phyloP scores from a whole-genome alignment of 2,797 vertebrate genomes.

The Huso huso region DNA sequence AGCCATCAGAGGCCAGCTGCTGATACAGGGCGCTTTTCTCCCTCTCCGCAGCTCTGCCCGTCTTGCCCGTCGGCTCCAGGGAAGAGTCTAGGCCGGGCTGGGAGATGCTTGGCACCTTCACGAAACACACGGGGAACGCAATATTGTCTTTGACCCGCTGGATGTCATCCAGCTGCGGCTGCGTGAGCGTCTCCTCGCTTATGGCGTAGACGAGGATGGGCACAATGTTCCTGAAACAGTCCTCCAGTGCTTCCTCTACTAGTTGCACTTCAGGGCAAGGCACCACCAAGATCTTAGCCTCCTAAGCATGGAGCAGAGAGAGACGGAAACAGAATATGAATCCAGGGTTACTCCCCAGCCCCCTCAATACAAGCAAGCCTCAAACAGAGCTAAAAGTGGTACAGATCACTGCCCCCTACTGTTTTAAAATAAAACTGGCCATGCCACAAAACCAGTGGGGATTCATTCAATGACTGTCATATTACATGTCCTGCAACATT shows the following conservation, averaged over 20 bases:
- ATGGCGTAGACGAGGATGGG: slow-evolving; percentile 82
- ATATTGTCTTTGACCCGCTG: slow-evolving; percentile 69
- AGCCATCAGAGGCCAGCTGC: slow-evolving; percentile 69
- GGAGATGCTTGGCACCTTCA: slow-evolving; percentile 52
- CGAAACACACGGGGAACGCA: slow-evolving; percentile 79
- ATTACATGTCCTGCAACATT: no score
- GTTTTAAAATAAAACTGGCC: no score
- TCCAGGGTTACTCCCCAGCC: no score
- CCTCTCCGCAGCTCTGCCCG: slow-evolving; percentile 29
- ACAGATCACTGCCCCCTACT: no score
- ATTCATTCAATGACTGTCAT: no score
- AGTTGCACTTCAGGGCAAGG: slow-evolving; percentile 79
- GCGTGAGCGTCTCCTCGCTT: slow-evolving; percentile 64
- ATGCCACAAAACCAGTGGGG: no score
- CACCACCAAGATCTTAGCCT: slow-evolving; percentile 83
- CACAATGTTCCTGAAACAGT: slow-evolving; percentile 63
- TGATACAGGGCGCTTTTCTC: slow-evolving; percentile 63
- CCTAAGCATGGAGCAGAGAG: slow-evolving; percentile 48
- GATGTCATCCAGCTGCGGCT: slow-evolving; percentile 68
- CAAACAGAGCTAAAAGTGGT: no score
- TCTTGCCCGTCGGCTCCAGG: slow-evolving; percentile 40
- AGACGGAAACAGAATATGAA: no score
- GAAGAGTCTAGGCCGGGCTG: slow-evolving; percentile 19
- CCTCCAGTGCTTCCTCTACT: slow-evolving; percentile 70
- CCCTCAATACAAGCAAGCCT: no score